Evolutionary conservation across 2,797 vertebrate genomes (phyloP), one percentile per base, ranked within the genome.

Genomic region (Crocodylus rhombifer): DNA sequence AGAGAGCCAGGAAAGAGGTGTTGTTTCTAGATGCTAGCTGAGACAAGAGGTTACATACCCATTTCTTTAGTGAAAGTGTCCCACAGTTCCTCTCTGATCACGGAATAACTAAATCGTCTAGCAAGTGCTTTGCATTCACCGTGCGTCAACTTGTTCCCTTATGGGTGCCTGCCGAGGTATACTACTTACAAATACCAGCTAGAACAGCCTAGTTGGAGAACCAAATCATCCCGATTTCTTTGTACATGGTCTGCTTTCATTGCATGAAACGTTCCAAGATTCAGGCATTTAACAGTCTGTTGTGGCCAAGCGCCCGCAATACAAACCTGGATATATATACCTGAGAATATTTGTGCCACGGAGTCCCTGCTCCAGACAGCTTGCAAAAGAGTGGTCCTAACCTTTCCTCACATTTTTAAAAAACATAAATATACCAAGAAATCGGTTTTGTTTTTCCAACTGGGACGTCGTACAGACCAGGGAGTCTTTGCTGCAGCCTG

Each of bases 361-460:
- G 55, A 92, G 56, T 82, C 25, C 1, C 84, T 1, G 0, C 2
- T 0, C 0, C 83, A 4, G 0, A 65, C 82, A 28, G 57, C 86
- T 75, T 82, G 75, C 75, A 42, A 85, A 12, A 79, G 3, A 81
- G 60, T 80, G 69, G 20, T 83, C 76, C 51, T 60, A 33, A 42
- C 77, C 77, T 78, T 26, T 58, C 42, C 60, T 69, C 79, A 2
- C 8, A 21, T 63, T 73, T 42, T 2, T 9, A 7, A 18, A 20
- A 73, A 5, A 76, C 8, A 60, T 75, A 77, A 5, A 25, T 0
- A 33, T 61, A 14, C 65, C 61, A 73, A 73, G 69, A 73, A 73
- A 73, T 23, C 8, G 25, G 69, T 42, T 71, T 42, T 12, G 23
- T 16, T 42, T 26, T 13, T 7, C 0, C 9, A 69, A 77, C 8